phyloP scores from a whole-genome alignment of 2,888 invertebrate species.

The Sturmia bella region DNA sequence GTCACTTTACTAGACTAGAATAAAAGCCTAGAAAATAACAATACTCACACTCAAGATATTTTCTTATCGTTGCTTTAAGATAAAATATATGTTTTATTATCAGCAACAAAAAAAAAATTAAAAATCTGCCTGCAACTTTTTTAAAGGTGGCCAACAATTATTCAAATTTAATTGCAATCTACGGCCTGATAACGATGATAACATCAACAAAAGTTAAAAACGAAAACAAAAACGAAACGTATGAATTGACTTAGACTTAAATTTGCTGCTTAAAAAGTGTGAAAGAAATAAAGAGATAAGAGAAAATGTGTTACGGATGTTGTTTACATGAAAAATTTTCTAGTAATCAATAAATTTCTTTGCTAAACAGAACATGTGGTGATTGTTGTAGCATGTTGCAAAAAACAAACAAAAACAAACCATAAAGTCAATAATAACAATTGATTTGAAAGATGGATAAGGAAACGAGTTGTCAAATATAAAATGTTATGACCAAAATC shows the following conservation, averaged over 20 bases:
- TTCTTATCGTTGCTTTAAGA: conserved; percentile 53
- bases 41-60: conserved; percentile 40
- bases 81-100: conserved; percentile 57
- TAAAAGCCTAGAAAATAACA: conserved; percentile 46
- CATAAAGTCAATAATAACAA: conserved; percentile 47
- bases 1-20: background rate
- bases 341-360: conserved; percentile 68
- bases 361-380: conserved; percentile 20
- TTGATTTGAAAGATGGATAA: conserved; percentile 38
- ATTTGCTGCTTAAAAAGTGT: conserved; percentile 16
- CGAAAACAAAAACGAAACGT: conserved; percentile 3
- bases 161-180: conserved; percentile 58
- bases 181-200: conserved; percentile 29
- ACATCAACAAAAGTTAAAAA: conserved; percentile 21
- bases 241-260: conserved; percentile 45
- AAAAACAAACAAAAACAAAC: conserved; percentile 51
- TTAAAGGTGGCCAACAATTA: conserved; percentile 65
- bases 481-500: no score
- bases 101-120: conserved; percentile 6
- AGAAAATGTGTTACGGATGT: conserved; percentile 67
- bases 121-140: conserved; percentile 21
- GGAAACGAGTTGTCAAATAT: conserved; percentile 41
- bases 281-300: conserved; percentile 44
- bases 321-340: conserved; percentile 62
- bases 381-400: conserved; percentile 21